phyloP scores from a whole-genome alignment of 2,888 invertebrate genomes.

The Eristalis pertinax region DNA sequence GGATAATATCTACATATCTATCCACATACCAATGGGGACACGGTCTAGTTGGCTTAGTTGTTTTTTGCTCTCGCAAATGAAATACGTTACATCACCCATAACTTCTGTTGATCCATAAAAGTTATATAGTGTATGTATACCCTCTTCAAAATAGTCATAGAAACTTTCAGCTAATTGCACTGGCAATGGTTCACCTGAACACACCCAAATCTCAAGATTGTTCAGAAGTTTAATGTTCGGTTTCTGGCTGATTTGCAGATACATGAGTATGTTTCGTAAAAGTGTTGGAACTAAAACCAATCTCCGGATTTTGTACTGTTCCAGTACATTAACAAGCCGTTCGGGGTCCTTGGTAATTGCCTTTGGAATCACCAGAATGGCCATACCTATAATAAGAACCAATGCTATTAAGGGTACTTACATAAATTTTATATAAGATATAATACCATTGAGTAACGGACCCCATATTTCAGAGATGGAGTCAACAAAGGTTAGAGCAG shows the following conservation, averaged over 20 bases:
- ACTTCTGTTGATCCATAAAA: conserved; percentile 96
- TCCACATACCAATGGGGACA: conserved; percentile 89
- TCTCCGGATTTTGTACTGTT: conserved; percentile 89
- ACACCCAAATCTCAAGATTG: conserved; percentile 89
- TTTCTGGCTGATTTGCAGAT: conserved; percentile 84
- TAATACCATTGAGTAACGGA: conserved; percentile 86
- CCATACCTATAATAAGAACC: conserved; percentile 78
- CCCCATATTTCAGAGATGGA: conserved; percentile 95
- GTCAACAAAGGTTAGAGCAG: conserved; percentile 95
- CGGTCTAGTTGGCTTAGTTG: conserved; percentile 86
- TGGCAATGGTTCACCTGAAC: conserved; percentile 92
- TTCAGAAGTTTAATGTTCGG: conserved; percentile 83
- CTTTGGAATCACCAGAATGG: conserved; percentile 88
- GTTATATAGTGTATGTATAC: conserved; percentile 88
- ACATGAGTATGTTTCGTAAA: conserved; percentile 89
- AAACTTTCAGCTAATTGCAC: conserved; percentile 88
- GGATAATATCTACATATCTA: background rate
- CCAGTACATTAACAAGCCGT: conserved; percentile 86
- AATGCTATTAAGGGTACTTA: background rate
- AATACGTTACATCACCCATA: conserved; percentile 94
- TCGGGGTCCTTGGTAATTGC: conserved; percentile 90
- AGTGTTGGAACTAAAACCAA: conserved; percentile 92
- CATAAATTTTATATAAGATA: background rate
- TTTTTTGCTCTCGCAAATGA: conserved; percentile 84
- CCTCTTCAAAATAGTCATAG: conserved; percentile 87